Percentiles rank a stretch among this genome's conserved stretches.
Conservation (phyloP, 2,113 vertebrate species). For the Thryonomys swinderianus region DNA sequence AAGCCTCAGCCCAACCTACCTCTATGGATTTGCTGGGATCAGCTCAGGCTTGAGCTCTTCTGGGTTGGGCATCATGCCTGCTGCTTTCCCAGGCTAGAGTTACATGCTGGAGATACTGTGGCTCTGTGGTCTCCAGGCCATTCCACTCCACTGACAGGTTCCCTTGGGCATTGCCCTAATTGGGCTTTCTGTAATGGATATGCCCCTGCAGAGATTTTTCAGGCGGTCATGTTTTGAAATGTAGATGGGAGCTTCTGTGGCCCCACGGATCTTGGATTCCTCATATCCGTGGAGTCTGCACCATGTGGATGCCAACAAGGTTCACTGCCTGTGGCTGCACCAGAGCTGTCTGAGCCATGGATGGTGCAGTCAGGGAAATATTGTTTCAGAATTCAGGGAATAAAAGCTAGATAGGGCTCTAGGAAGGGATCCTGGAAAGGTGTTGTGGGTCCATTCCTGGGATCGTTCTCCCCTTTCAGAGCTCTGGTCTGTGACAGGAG, state of each 20-base stretch:
- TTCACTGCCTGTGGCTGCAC: background rate
- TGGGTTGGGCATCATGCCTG: background rate
- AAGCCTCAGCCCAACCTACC: background rate
- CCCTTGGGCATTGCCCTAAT: background rate
- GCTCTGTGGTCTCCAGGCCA: background rate
- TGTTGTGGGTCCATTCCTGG: background rate
- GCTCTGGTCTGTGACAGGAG: background rate
- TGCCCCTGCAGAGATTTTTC: background rate
- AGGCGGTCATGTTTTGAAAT: background rate
- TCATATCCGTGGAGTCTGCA: background rate
- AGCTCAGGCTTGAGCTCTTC: background rate
- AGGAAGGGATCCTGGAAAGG: too few species aligned
- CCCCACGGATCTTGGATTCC: background rate
- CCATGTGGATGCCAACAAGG: background rate
- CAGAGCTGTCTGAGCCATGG: background rate
- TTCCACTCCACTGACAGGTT: background rate
- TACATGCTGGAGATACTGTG: background rate
- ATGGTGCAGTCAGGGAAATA: background rate
- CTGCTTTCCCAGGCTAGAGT: background rate
- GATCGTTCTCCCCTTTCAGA: background rate
- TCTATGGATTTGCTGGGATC: background rate
- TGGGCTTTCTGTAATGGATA: background rate
- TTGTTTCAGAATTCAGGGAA: background rate
- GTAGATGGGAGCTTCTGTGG: background rate
- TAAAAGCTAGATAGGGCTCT: background rate